Evolutionary conservation across 2,888 invertebrate species (phyloP), one percentile per base, ranked within the genome.

Genomic region (Neoascia interrupta): DNA sequence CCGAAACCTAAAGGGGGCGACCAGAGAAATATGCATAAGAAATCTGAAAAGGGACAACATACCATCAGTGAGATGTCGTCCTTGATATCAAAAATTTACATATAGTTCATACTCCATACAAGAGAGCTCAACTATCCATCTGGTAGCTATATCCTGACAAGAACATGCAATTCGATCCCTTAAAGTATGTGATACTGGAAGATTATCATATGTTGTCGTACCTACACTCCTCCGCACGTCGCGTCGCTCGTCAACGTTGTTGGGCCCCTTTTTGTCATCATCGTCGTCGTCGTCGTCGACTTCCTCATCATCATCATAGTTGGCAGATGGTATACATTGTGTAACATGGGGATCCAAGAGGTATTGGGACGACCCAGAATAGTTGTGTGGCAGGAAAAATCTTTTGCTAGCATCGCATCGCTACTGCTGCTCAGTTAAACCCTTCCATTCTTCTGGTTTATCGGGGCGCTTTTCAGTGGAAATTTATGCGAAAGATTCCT

Each of bases 351-450:
- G 54, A 61, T 74, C 34, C n/a, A n/a, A 69, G 36, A 61, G 54
- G 23, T 34, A 60, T 16, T 21, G n/a, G n/a, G n/a, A n/a, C n/a
- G 43, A 26, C 21, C 45, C 28, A 37, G 36, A 51, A 49, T 66
- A 83, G 81, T 79, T 84, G 83, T 75, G 73, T 69, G 76, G 75
- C 60, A 64, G 51, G 81, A 84, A 84, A 43, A 63, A 51, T 75
- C 23, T 43, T 56, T 61, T n/a, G 15, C 51, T 51, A 43, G n/a
- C n/a, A n/a, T n/a, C n/a, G n/a, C n/a, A n/a, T n/a, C n/a, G n/a
- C 43, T 28, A 19, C 6, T 16, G 28, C 31, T 47, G 8, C 37
- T 19, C 53, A 47, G 49, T 28, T n/a, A 39, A 37, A 23, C 45
- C 31, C 19, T 21, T 19, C 11, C 18, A 41, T 47, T 34, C 68